Evolutionary conservation across 2,797 vertebrate genomes (phyloP).

Genomic region (Potorous gilbertii): DNA sequence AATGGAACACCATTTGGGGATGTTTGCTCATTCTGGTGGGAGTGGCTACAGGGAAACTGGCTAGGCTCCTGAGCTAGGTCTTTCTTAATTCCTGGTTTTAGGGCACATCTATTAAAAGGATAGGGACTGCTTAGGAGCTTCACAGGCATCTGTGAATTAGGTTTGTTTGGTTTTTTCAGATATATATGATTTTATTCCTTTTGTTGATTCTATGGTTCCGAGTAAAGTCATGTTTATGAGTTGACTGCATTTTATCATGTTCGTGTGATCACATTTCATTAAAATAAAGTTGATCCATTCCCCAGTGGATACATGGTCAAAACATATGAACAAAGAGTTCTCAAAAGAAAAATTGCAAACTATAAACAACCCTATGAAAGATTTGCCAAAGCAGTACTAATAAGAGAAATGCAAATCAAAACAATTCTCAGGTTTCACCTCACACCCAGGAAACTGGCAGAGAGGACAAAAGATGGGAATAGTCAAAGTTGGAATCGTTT

Average conservation of each 20-base stretch:
- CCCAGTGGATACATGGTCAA: not conserved
- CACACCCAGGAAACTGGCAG: not conserved
- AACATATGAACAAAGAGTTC: not conserved
- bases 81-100: not conserved
- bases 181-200: not conserved
- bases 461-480: not conserved
- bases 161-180: not conserved
- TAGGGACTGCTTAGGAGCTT: not conserved
- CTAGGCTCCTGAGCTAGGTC: not conserved
- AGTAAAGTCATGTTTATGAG: not conserved
- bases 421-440: not conserved
- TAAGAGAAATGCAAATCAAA: not conserved
- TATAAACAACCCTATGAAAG: not conserved
- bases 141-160: not conserved
- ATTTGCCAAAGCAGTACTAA: not conserved
- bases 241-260: not conserved
- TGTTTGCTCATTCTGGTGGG: not conserved
- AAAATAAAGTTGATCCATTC: not conserved
- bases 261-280: not conserved
- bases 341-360: not conserved
- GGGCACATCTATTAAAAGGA: not conserved
- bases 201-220: not conserved
- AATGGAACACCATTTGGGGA: not conserved
- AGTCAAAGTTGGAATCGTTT: not conserved
- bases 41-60: not conserved